Conservation (phyloP, 1,140 invertebrate species). For the Drosophila dunni region DNA sequence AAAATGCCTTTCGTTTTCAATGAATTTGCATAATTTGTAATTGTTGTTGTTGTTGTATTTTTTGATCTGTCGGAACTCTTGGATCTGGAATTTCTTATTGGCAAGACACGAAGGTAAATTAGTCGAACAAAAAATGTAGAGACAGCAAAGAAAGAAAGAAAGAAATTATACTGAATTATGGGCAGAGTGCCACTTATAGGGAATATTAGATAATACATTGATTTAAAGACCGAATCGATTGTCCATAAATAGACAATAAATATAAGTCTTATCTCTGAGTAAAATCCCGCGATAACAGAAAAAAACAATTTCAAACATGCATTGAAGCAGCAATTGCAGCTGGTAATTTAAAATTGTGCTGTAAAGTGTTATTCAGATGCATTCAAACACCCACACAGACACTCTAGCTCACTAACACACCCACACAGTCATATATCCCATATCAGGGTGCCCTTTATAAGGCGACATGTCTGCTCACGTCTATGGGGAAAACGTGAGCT, state of each 20-base stretch:
- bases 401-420: not conserved
- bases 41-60: conserved; percentile 1
- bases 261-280: conserved; percentile 23
- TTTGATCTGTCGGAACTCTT: conserved; percentile 15
- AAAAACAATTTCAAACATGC: not conserved
- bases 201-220: conserved; percentile 41
- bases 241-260: conserved; percentile 57
- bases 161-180: conserved; percentile 33
- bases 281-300: conserved; percentile 16
- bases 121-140: conserved; percentile 8
- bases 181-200: not conserved
- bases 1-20: conserved; percentile 74
- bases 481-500: conserved; percentile 62
- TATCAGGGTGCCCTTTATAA: conserved; percentile 5
- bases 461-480: conserved; percentile 32
- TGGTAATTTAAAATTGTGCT: conserved; percentile 24
- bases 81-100: conserved; percentile 39
- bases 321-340: conserved; percentile 30
- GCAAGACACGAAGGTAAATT: conserved; percentile 51
- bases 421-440: not conserved
- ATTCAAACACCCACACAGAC: conserved; percentile 28
- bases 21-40: conserved; percentile 74
- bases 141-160: not conserved
- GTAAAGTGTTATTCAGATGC: conserved; percentile 45
- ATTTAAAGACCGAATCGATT: conserved; percentile 35